Evolutionary conservation across 2,797 vertebrate species (phyloP).

Genomic region (Cirrhinus mrigala): DNA sequence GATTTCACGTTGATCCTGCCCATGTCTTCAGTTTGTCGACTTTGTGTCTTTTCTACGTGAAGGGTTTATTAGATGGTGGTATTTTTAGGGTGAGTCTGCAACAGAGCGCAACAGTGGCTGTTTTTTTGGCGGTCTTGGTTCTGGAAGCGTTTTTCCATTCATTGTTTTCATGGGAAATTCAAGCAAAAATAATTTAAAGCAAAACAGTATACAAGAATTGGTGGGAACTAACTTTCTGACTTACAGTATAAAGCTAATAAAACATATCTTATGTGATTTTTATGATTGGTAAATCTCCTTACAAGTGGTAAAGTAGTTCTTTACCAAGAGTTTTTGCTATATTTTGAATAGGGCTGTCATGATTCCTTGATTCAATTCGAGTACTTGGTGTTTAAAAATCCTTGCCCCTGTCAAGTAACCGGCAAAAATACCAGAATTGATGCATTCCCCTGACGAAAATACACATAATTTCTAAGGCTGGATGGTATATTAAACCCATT

Average conservation of each 20-base stretch:
- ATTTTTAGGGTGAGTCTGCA: constrained; percentile 29
- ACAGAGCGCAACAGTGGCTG: constrained; percentile 5
- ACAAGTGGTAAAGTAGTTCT: neutral
- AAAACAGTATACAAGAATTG: neutral
- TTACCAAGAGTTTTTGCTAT: neutral
- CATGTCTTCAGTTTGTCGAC: constrained; percentile 53
- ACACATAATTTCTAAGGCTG: no score
- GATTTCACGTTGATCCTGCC: constrained; percentile 30
- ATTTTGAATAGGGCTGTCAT: no score
- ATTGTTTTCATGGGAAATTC: neutral
- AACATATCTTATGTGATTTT: neutral
- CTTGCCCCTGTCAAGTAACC: no score
- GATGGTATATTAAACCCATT: no score
- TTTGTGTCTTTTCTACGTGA: constrained; percentile 1
- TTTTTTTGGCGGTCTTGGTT: neutral
- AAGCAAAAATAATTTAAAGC: neutral
- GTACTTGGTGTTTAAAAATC: no score
- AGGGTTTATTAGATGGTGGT: constrained; percentile 35
- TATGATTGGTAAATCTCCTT: neutral
- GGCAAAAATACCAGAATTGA: no score
- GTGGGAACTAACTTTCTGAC: neutral
- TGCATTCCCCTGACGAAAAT: no score
- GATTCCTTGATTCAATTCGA: no score
- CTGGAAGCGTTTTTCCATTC: neutral
- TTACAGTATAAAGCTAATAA: neutral